These are phyloP conservation scores for Drosophila lacteicornis DNA, from an alignment of 1,140 invertebrate species.

Conservation along the genomic window DNA sequence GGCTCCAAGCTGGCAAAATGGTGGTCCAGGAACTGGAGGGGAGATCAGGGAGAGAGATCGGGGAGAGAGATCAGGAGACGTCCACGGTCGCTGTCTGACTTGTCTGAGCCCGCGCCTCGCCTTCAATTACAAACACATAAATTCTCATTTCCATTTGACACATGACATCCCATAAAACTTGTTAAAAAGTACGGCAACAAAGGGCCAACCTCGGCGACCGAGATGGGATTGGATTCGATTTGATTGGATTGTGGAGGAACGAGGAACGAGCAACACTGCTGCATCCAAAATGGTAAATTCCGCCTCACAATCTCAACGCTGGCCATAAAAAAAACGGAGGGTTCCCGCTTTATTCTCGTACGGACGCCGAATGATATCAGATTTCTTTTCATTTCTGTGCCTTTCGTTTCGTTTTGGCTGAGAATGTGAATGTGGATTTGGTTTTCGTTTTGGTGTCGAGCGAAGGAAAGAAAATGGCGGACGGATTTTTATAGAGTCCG, in stretches of 20 bases:
- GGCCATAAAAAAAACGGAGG: constrained; percentile 70
- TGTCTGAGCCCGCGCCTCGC: constrained; percentile 60
- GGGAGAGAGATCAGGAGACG: constrained; percentile 8
- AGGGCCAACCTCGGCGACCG: constrained; percentile 56
- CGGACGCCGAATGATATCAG: constrained; percentile 77
- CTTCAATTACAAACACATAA: constrained; percentile 85
- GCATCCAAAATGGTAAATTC: constrained; percentile 81
- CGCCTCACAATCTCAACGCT: constrained; percentile 66
- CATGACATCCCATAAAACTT: constrained; percentile 84
- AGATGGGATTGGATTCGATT: constrained; percentile 35
- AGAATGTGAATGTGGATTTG: constrained; percentile 27
- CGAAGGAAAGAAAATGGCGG: constrained; percentile 59
- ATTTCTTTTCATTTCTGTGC: constrained; percentile 73
- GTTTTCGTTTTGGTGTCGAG: constrained; percentile 28
- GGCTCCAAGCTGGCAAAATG: constrained; percentile 56
- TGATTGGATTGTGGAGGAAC: constrained; percentile 37
- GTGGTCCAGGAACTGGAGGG: constrained; percentile 22
- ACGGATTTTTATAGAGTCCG: constrained; percentile 69
- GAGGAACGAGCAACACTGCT: constrained; percentile 32
- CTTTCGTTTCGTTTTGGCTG: constrained; percentile 54
- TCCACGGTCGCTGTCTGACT: constrained; percentile 10
- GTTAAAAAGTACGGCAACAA: constrained; percentile 81
- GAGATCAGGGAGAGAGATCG: constrained; percentile 1
- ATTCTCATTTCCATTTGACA: constrained; percentile 84
- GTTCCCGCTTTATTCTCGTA: constrained; percentile 61